phyloP scores from a whole-genome alignment of 1,140 invertebrate species.

The Lepidostoma basale region DNA sequence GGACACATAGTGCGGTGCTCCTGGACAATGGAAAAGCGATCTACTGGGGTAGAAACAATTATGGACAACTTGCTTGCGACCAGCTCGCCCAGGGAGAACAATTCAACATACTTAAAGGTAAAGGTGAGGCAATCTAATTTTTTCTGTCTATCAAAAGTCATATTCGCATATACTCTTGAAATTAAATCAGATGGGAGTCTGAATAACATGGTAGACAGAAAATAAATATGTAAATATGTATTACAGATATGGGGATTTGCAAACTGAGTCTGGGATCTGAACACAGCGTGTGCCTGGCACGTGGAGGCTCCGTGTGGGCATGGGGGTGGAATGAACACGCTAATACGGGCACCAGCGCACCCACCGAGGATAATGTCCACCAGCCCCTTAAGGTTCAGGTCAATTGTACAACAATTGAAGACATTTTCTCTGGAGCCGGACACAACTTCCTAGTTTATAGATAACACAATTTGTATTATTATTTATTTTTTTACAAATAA shows the following conservation, averaged over 20 bases:
- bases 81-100: conserved; percentile 24
- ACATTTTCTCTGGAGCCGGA: conserved; percentile 55
- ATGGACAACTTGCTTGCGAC: conserved; percentile 71
- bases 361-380: conserved; percentile 65
- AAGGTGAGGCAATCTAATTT: conserved; percentile 14
- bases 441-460: conserved; percentile 54
- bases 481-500: background rate
- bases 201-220: background rate
- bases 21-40: conserved; percentile 65
- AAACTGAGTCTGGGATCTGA: conserved; percentile 77
- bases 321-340: conserved; percentile 95
- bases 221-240: background rate
- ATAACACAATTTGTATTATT: conserved; percentile 1
- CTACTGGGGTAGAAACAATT: conserved; percentile 81
- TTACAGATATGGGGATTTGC: conserved; percentile 56
- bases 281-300: conserved; percentile 71
- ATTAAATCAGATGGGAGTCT: too few relatives aligned
- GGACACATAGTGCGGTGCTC: conserved; percentile 74
- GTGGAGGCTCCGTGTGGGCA: conserved; percentile 66
- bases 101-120: conserved; percentile 29
- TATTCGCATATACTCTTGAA: too few relatives aligned
- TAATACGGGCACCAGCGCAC: conserved; percentile 81
- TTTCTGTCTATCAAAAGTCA: background rate
- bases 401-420: conserved; percentile 41
- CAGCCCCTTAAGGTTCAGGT: conserved; percentile 25